These are phyloP conservation scores for Octopus bimaculoides DNA, from an alignment of 1,140 invertebrate species.

Conservation along the genomic window DNA sequence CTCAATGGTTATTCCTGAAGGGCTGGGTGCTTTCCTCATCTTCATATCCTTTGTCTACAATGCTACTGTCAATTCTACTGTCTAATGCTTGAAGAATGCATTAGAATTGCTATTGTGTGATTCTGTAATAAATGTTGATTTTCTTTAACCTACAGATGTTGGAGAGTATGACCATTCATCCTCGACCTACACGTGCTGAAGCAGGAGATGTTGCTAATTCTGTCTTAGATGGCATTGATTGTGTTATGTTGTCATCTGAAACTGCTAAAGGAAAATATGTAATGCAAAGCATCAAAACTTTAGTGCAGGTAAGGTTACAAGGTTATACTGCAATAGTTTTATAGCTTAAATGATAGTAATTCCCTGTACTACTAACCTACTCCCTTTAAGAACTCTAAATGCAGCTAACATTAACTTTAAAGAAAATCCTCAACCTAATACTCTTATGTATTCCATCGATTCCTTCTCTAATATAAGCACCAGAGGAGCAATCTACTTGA, in stretches of 20 bases:
- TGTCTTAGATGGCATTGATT: conserved; percentile 92
- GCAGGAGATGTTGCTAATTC: conserved; percentile 96
- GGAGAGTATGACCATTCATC: conserved; percentile 96
- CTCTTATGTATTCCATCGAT: too few relatives aligned
- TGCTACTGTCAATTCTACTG: neutral
- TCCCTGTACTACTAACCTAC: too few relatives aligned
- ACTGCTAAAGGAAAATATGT: conserved; percentile 96
- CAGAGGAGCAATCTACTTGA: too few relatives aligned
- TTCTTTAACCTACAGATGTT: conserved; percentile 68
- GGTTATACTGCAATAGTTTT: too few relatives aligned
- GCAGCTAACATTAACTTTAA: too few relatives aligned
- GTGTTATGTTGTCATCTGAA: conserved; percentile 95
- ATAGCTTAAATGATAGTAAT: too few relatives aligned
- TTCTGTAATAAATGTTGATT: neutral
- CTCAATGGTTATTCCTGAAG: too few relatives aligned
- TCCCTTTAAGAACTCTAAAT: too few relatives aligned
- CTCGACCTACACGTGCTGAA: conserved; percentile 90
- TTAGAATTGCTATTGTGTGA: neutral
- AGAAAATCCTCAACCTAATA: too few relatives aligned
- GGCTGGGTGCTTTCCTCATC: too few relatives aligned
- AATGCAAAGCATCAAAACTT: conserved; percentile 71
- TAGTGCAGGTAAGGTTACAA: conserved; percentile 68
- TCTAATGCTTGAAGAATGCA: neutral
- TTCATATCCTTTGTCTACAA: too few relatives aligned
- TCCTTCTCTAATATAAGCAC: too few relatives aligned